A percentile compares a stretch with the other conserved stretches of the same genome.
Conservation (phyloP, 2,888 invertebrate species). For the Leptinotarsa rubiginosa region DNA sequence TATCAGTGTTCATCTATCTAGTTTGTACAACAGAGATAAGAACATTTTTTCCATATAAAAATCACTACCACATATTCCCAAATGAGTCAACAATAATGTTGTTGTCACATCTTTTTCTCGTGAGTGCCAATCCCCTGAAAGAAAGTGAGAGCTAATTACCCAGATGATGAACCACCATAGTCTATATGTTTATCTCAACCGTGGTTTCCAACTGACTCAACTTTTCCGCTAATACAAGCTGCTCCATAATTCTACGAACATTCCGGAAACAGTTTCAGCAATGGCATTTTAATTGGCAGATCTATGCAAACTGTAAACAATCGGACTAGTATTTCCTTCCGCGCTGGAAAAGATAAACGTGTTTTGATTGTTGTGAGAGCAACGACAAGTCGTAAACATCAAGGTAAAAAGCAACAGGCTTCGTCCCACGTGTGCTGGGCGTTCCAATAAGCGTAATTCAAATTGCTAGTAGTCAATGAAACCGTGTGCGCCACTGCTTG, state of each 20-base stretch:
- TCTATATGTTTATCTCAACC: not conserved
- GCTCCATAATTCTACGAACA: not conserved
- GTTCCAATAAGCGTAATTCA: not conserved
- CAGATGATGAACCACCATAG: not conserved
- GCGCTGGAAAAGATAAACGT: not conserved
- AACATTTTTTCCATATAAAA: not conserved
- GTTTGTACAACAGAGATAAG: not conserved
- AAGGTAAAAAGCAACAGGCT: not conserved
- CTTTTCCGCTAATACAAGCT: not conserved
- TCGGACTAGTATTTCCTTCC: not conserved
- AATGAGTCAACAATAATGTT: not conserved
- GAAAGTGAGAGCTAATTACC: not conserved
- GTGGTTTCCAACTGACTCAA: slow-evolving; percentile 10
- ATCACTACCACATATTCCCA: not conserved
- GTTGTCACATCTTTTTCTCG: not conserved
- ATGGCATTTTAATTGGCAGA: not conserved
- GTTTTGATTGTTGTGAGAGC: not conserved
- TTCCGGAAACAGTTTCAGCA: not conserved
- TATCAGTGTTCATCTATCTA: not conserved
- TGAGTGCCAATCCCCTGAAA: not conserved
- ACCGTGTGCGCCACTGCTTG: no score
- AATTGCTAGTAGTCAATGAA: not conserved
- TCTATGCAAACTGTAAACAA: not conserved
- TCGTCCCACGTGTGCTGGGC: not conserved
- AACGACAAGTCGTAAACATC: not conserved